Evolutionary conservation across 1,140 invertebrate species (phyloP).

Genomic region (Nephila pilipes): DNA sequence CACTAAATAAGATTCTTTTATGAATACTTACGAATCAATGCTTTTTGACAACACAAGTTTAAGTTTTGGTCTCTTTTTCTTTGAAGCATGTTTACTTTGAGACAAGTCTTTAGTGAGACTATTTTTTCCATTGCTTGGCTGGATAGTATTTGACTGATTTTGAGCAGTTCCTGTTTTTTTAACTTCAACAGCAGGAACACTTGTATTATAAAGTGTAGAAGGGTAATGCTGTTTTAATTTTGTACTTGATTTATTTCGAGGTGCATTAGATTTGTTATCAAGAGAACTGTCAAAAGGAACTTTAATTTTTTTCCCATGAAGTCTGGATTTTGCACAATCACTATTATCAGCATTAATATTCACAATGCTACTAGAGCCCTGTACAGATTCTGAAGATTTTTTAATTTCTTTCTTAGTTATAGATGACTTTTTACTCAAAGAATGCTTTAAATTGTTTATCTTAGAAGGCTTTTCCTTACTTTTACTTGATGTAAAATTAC

Average conservation of each 20-base stretch:
- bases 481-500: background rate
- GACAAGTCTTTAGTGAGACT: background rate
- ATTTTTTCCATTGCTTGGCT: background rate
- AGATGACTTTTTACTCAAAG: background rate
- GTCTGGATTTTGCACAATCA: background rate
- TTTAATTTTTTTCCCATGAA: constrained; percentile 1
- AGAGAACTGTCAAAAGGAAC: constrained; percentile 56
- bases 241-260: too few relatives aligned
- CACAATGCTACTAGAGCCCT: background rate
- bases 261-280: background rate
- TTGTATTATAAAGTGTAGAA: background rate
- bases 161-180: background rate
- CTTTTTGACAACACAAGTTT: background rate
- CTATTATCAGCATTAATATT: background rate
- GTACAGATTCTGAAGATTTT: background rate
- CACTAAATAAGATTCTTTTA: too few relatives aligned
- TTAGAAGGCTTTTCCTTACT: background rate
- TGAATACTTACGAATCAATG: too few relatives aligned
- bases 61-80: background rate
- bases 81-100: background rate
- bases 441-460: background rate
- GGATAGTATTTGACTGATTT: background rate
- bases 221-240: background rate
- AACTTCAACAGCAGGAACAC: background rate
- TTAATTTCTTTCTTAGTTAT: background rate